These are phyloP conservation scores for Halocynthia aurantium DNA, from an alignment of 23 tunicate species.

Conservation along the genomic window DNA sequence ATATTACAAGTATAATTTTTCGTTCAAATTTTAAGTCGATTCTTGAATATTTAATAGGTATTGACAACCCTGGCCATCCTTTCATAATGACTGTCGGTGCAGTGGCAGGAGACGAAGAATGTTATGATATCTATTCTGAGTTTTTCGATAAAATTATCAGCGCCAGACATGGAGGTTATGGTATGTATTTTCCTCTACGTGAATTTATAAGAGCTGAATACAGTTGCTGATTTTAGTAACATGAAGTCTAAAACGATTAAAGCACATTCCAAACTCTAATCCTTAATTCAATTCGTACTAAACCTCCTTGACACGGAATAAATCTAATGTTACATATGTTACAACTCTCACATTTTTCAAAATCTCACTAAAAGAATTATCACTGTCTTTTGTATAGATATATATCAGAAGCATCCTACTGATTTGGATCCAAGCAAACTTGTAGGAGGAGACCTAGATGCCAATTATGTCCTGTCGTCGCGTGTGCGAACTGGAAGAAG, in stretches of 20 bases:
- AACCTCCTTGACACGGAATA: no score
- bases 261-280: no score
- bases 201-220: background rate
- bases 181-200: conserved; percentile 19
- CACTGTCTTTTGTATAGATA: conserved; percentile 7
- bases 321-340: background rate
- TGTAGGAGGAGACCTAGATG: conserved; percentile 71
- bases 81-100: conserved; percentile 96
- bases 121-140: conserved; percentile 85
- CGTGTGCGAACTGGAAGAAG: conserved; percentile 91
- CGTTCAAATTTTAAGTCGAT: background rate
- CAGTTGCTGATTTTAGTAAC: no score
- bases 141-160: conserved; percentile 85
- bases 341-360: background rate
- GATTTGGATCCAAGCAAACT: conserved; percentile 71
- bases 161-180: conserved; percentile 92
- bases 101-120: conserved; percentile 97
- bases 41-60: conserved; percentile 28
- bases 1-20: background rate
- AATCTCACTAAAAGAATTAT: background rate
- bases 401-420: conserved; percentile 42
- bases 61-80: conserved; percentile 97
- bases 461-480: conserved; percentile 78
- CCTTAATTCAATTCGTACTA: no score
- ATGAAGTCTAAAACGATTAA: no score